Evolutionary conservation across 2,888 invertebrate species (phyloP).

Genomic region (Alitta virens): DNA sequence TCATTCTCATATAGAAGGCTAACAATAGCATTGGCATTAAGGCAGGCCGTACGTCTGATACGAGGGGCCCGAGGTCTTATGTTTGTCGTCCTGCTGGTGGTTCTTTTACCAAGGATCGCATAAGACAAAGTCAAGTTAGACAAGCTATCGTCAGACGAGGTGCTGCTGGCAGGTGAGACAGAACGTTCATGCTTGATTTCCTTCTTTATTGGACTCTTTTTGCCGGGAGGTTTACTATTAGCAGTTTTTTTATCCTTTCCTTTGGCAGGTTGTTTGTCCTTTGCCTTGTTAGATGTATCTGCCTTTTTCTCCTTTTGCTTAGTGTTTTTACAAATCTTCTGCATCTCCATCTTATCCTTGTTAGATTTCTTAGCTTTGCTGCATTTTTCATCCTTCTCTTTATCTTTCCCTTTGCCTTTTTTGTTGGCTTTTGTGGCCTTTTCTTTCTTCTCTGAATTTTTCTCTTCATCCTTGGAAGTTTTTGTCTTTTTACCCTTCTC

Average conservation of each 20-base stretch:
- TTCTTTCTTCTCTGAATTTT: not conserved
- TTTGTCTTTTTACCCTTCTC: too few species aligned
- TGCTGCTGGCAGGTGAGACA: not conserved
- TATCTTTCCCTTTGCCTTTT: not conserved
- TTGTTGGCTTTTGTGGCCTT: slow-evolving; percentile 1
- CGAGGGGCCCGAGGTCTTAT: slow-evolving; percentile 19
- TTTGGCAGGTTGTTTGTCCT: not conserved
- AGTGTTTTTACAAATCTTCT: not conserved
- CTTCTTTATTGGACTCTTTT: not conserved
- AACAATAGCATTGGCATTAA: slow-evolving; percentile 30
- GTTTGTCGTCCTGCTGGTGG: not conserved
- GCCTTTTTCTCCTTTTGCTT: slow-evolving; percentile 1
- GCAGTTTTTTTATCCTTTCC: too few species aligned
- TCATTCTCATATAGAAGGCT: slow-evolving; percentile 24
- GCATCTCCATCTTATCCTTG: not conserved
- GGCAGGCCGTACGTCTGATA: slow-evolving; percentile 28
- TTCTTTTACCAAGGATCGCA: not conserved
- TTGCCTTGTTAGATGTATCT: not conserved
- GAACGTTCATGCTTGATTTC: not conserved
- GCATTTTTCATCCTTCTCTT: not conserved
- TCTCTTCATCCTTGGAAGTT: too few species aligned
- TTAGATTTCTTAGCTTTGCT: not conserved
- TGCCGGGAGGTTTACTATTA: not conserved
- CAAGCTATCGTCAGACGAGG: too few species aligned
- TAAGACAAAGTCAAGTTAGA: not conserved